These are phyloP conservation scores for Chlorospingus flavigularis DNA, from an alignment of 2,797 vertebrate species.

Conservation along the genomic window DNA sequence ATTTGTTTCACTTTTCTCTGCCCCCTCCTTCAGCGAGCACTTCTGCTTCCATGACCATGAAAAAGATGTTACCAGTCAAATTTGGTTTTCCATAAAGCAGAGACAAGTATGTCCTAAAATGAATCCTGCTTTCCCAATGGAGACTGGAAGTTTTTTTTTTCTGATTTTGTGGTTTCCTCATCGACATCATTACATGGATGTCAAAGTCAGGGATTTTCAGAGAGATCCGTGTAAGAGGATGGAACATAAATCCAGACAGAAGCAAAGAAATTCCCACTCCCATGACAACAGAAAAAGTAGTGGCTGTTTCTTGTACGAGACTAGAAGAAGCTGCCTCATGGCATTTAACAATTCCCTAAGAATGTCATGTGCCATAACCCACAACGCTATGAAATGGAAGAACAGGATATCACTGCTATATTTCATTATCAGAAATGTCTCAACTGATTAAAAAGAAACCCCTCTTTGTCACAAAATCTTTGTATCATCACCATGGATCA, in stretches of 20 bases:
- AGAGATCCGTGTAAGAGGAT: not conserved
- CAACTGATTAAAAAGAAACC: not conserved
- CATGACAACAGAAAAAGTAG: not conserved
- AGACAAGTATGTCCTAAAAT: not conserved
- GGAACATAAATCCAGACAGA: constrained; percentile 7
- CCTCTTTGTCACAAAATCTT: not conserved
- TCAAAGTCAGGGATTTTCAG: constrained; percentile 9
- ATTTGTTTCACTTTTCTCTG: not conserved
- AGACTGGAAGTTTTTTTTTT: not conserved
- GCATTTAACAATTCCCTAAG: not conserved
- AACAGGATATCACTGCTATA: not conserved
- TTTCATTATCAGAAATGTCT: constrained; percentile 4
- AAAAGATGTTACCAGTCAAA: not conserved
- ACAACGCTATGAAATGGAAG: not conserved
- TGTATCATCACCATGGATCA: not conserved
- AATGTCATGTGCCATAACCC: not conserved
- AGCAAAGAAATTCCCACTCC: constrained; percentile 9
- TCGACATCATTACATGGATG: not conserved
- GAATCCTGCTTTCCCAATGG: not conserved
- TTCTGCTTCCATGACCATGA: not conserved
- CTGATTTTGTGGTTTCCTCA: not conserved
- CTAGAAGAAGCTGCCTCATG: not conserved
- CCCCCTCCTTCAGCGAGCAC: not conserved
- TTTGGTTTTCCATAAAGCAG: not conserved
- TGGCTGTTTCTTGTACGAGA: not conserved